Evolutionary conservation across 2,888 invertebrate genomes (phyloP).

Genomic region (Apomyelois bistriatella): DNA sequence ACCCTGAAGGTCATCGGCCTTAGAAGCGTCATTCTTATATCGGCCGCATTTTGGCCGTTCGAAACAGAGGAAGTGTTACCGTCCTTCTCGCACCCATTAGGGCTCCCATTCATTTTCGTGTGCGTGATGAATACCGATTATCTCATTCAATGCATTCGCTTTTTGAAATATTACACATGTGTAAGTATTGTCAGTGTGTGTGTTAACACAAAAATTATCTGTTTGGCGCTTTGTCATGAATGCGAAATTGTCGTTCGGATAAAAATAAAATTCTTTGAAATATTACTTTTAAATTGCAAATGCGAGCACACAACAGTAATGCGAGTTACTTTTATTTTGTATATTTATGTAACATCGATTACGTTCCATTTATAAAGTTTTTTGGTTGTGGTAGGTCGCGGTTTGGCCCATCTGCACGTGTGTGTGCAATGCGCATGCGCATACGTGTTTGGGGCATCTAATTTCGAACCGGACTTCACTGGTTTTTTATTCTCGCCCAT

Average conservation of each 20-base stretch:
- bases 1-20: conserved; percentile 65
- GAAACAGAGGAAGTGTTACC: conserved; percentile 54
- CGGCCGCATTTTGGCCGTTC: conserved; percentile 72
- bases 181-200: conserved; percentile 54
- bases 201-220: conserved; percentile 62
- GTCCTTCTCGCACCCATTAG: conserved; percentile 49
- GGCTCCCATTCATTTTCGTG: conserved; percentile 61
- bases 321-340: conserved; percentile 34
- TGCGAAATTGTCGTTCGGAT: conserved; percentile 49
- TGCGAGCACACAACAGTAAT: conserved; percentile 31
- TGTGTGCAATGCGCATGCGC: conserved; percentile 31
- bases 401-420: conserved; percentile 33
- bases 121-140: conserved; percentile 75
- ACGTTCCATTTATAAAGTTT: conserved; percentile 31
- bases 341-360: conserved; percentile 42
- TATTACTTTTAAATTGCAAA: conserved; percentile 48
- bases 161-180: conserved; percentile 60
- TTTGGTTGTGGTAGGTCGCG: conserved; percentile 62
- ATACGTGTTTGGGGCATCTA: conserved; percentile 61
- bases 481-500: conserved; percentile 35
- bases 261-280: conserved; percentile 57
- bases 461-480: conserved; percentile 49
- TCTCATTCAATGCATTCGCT: conserved; percentile 60
- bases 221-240: conserved; percentile 51
- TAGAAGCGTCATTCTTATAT: conserved; percentile 77